A percentile compares a stretch with the other conserved stretches of the same genome.
These are phyloP conservation scores for Conomelus anceps DNA, from an alignment of 2,888 invertebrate species.

Conservation along the genomic window DNA sequence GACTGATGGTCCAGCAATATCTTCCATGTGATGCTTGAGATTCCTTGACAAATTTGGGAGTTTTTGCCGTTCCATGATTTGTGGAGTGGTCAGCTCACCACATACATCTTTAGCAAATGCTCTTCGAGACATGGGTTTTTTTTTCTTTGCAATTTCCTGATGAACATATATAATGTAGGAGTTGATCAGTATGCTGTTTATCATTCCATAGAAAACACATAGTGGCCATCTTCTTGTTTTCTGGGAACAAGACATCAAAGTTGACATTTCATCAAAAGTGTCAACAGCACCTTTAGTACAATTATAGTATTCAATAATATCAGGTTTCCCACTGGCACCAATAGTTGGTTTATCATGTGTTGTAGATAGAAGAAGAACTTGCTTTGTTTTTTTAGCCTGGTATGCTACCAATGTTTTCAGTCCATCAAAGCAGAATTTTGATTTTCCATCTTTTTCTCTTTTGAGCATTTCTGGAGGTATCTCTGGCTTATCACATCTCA, in stretches of 20 bases:
- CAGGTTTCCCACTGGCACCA: not conserved
- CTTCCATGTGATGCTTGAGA: not conserved
- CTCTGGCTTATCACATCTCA: conserved; percentile 5
- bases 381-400: not conserved
- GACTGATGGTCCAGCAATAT: not conserved
- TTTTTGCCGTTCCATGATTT: conserved; percentile 1
- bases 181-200: conserved; percentile 1
- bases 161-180: conserved; percentile 3
- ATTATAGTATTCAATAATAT: conserved; percentile 12
- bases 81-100: not conserved
- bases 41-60: conserved; percentile 4
- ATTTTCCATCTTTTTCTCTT: not conserved
- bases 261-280: conserved; percentile 7
- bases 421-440: conserved; percentile 5
- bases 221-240: conserved; percentile 12
- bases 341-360: not conserved
- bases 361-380: not conserved
- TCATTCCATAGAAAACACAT: not conserved
- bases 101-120: not conserved
- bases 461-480: not conserved
- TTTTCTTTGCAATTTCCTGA: not conserved
- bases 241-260: not conserved
- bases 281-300: not conserved
- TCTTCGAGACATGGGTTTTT: not conserved
- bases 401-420: not conserved